Evolutionary conservation across 2,888 invertebrate species (phyloP), one percentile per base, ranked within the genome.

Genomic region (Leptinotarsa juncta): DNA sequence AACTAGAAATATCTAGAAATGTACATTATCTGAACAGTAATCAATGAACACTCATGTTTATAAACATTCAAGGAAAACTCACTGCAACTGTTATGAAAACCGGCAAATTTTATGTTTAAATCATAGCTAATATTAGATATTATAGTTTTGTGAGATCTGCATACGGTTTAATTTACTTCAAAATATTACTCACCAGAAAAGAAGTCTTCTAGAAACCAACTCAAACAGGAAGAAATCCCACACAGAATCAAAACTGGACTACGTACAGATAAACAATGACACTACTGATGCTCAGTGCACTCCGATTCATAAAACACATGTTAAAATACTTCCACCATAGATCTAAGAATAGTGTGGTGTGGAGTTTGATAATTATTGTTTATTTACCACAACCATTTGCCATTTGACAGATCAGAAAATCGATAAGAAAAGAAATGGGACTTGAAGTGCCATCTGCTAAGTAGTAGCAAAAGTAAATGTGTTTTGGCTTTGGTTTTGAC

Each of bases 331-430:
- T 62, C 62, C 42, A 62, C 62, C 62, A 42, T n/a, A 7, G n/a
- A 18, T 62, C 62, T 62, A 62, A 62, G 62, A 62, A 62, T 62
- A 62, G 62, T 62, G 62, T 62, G 62, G 32, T 62, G n/a, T n/a
- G 62, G 62, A 62, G 62, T 62, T 42, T 16, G 62, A 62, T 62
- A 62, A 62, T 62, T n/a, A 62, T 62, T 62, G 62, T 62, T 62
- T 62, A 42, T 62, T 62, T 62, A 62, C 62, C 18, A 62, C 42
- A 62, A 57, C 57, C 57, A 23, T 60, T 60, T 26, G 23, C 60
- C 62, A 16, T 62, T 62, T 62, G 62, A 62, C 62, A 62, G 26
- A 60, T 7, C 5, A 26, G 26, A n/a, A 7, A 42, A n/a, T 62
- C 42, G 12, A 62, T 62, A 3, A 4, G 2, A 5, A 32, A 7